These are phyloP conservation scores for Leptinotarsa texana DNA, from an alignment of 1,140 invertebrate species.

Conservation along the genomic window DNA sequence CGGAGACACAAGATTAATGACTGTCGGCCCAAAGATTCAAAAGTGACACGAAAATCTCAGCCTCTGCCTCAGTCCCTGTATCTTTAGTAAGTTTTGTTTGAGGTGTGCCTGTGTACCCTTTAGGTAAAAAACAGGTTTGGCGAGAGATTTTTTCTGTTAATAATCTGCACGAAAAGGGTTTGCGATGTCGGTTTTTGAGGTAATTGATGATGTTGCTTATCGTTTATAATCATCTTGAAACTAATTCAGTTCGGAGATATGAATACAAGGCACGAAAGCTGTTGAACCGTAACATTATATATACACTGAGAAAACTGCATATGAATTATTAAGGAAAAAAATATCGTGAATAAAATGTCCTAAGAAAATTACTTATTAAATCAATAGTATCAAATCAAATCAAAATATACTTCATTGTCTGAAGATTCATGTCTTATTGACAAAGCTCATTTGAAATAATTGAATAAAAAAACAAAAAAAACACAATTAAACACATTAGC, in stretches of 20 bases:
- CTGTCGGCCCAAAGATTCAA: slow-evolving; percentile 47
- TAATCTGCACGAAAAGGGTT: slow-evolving; percentile 22
- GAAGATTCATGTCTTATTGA: no score
- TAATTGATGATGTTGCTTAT: slow-evolving; percentile 15
- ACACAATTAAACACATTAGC: no score
- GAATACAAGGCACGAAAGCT: no score
- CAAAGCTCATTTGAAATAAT: no score
- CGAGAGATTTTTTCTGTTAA: slow-evolving; percentile 18
- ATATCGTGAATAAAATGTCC: no score
- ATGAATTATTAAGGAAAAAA: no score
- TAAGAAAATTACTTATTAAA: no score
- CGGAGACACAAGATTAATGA: slow-evolving; percentile 51
- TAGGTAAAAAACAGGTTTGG: slow-evolving; percentile 19
- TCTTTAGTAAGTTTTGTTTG: slow-evolving; percentile 47
- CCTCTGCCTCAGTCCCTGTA: slow-evolving; percentile 42
- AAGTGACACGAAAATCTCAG: slow-evolving; percentile 53
- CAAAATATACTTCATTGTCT: no score
- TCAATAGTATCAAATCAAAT: no score
- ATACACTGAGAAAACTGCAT: no score
- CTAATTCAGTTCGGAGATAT: neutral
- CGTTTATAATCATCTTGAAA: neutral
- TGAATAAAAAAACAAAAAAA: no score
- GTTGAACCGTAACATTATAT: no score
- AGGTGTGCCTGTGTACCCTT: slow-evolving; percentile 28
- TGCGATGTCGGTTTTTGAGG: slow-evolving; percentile 7